Conservation (phyloP, 2,113 vertebrate genomes). For the Hypanus sabinus region DNA sequence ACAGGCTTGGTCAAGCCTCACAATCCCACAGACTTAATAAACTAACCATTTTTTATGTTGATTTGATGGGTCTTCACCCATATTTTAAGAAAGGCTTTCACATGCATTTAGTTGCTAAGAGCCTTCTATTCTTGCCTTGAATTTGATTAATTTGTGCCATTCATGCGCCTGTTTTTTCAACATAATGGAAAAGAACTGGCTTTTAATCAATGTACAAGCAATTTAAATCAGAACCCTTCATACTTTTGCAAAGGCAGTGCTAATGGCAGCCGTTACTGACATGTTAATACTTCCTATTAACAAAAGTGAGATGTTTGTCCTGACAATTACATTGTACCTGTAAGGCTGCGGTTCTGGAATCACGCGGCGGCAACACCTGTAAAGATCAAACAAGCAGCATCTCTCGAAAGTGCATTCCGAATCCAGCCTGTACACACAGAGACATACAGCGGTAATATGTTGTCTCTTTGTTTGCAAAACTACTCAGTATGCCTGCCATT, state of each 20-base stretch:
- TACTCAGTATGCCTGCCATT: not conserved
- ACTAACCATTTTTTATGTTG: conserved; percentile 69
- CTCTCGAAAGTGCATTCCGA: not conserved
- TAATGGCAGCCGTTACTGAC: conserved; percentile 44
- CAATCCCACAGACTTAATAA: conserved; percentile 59
- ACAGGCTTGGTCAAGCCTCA: conserved; percentile 58
- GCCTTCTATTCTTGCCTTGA: conserved; percentile 65
- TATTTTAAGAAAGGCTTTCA: conserved; percentile 57
- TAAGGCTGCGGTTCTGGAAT: not conserved
- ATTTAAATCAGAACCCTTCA: conserved; percentile 62
- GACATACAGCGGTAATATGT: not conserved
- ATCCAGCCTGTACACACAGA: not conserved
- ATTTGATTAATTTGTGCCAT: conserved; percentile 89
- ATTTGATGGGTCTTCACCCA: conserved; percentile 64
- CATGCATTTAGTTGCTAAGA: conserved; percentile 58
- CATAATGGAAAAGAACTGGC: conserved; percentile 77
- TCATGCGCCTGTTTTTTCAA: conserved; percentile 63
- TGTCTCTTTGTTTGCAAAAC: conserved; percentile 24
- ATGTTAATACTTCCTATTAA: conserved; percentile 39
- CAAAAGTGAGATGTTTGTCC: conserved; percentile 18
- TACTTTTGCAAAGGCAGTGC: conserved; percentile 49
- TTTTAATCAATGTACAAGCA: conserved; percentile 72
- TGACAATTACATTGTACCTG: not conserved
- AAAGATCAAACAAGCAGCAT: not conserved
- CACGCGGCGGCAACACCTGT: not conserved